A percentile compares a stretch with the other conserved stretches of the same genome.
Conservation (phyloP, 2,888 invertebrate species). For the Tribolium freemani region DNA sequence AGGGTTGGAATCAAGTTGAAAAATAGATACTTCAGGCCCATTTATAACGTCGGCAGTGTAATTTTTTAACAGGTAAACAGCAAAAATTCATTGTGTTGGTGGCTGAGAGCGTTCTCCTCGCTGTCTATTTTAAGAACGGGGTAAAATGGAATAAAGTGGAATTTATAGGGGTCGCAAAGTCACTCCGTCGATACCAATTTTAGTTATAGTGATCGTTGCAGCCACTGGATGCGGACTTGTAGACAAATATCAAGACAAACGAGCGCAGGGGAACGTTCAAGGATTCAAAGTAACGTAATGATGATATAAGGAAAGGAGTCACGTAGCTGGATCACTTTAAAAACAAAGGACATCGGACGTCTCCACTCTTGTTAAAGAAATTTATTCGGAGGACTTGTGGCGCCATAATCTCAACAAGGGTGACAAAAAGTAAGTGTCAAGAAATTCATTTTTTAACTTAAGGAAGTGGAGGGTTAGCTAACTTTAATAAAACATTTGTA, state of each 20-base stretch:
- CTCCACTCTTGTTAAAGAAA: conserved; percentile 20
- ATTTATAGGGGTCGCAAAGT: conserved; percentile 26
- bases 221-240: conserved; percentile 30
- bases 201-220: conserved; percentile 29
- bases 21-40: background rate
- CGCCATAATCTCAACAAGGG: background rate
- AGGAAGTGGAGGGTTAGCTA: background rate
- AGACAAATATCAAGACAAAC: conserved; percentile 47
- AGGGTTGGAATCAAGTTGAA: background rate
- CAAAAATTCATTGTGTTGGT: background rate
- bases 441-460: background rate
- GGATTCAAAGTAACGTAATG: conserved; percentile 40
- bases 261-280: conserved; percentile 38
- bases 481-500: background rate
- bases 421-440: background rate
- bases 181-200: conserved; percentile 26
- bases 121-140: conserved; percentile 30
- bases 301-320: conserved; percentile 44
- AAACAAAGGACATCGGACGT: conserved; percentile 16
- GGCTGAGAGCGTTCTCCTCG: background rate
- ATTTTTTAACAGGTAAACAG: conserved; percentile 18
- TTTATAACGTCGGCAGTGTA: background rate
- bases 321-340: conserved; percentile 27
- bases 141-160: conserved; percentile 23
- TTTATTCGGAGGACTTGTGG: conserved; percentile 6